These are phyloP conservation scores for Chloroclystis v-ata DNA, from an alignment of 2,888 invertebrate species.

Conservation along the genomic window DNA sequence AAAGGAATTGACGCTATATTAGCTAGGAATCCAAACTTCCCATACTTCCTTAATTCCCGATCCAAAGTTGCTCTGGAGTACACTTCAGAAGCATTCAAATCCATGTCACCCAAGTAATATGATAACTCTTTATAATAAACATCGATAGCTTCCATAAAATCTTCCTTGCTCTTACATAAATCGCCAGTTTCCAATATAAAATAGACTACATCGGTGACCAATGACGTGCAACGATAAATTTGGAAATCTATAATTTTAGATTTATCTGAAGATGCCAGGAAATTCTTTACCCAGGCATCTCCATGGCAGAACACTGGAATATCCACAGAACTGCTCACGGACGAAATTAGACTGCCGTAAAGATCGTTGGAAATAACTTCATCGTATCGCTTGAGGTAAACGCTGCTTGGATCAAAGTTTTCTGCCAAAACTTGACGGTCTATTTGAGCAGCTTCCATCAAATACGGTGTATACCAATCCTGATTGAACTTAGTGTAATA, in stretches of 20 bases:
- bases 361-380: conserved; percentile 36
- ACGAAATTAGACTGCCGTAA: conserved; percentile 38
- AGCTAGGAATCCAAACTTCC: conserved; percentile 44
- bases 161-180: conserved; percentile 32
- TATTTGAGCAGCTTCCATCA: conserved; percentile 40
- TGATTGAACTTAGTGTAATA: conserved; percentile 43
- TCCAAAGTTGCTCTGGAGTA: conserved; percentile 38
- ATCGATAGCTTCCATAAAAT: conserved; percentile 40
- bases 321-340: conserved; percentile 31
- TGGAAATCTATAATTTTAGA: conserved; percentile 51
- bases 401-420: conserved; percentile 37
- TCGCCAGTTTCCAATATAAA: conserved; percentile 39
- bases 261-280: conserved; percentile 39
- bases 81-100: conserved; percentile 34
- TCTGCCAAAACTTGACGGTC: conserved; percentile 38
- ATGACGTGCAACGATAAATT: conserved; percentile 43
- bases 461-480: conserved; percentile 42
- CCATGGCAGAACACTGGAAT: conserved; percentile 48
- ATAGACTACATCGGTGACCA: conserved; percentile 43
- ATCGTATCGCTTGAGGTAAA: conserved; percentile 45
- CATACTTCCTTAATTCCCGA: conserved; percentile 44
- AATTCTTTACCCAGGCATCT: conserved; percentile 53
- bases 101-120: conserved; percentile 48
- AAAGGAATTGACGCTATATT: conserved; percentile 43
- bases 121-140: conserved; percentile 39